A percentile compares a stretch with the other conserved stretches of the same genome.
phyloP scores from a whole-genome alignment of 2,888 invertebrate species.

The Steinernema hermaphroditum region DNA sequence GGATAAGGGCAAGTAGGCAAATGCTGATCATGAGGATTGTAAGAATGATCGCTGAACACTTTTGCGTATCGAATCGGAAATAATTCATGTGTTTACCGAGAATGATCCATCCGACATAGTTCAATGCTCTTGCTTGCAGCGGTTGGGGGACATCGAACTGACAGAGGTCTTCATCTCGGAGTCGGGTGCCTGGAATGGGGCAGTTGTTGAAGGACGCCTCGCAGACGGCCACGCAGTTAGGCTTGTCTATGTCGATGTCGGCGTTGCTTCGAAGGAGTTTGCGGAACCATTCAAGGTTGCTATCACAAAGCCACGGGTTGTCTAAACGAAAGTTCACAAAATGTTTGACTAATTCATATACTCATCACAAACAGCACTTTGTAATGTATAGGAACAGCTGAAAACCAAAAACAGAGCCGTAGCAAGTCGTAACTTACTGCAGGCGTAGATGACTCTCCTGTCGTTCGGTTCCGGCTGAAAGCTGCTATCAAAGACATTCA shows the following conservation, averaged over 20 bases:
- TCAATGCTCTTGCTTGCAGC: conserved; percentile 56
- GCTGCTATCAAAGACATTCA: conserved; percentile 57
- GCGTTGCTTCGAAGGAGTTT: conserved; percentile 62
- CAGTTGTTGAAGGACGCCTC: conserved; percentile 57
- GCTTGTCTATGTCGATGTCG: conserved; percentile 57
- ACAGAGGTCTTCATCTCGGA: conserved; percentile 61
- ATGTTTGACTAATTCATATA: not conserved
- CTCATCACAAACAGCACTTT: no score
- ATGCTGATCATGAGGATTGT: conserved; percentile 63
- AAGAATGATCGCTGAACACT: conserved; percentile 65
- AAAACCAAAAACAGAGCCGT: no score
- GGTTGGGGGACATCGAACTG: conserved; percentile 56
- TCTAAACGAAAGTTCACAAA: conserved; percentile 43
- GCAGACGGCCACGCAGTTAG: conserved; percentile 62
- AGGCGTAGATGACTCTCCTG: conserved; percentile 64
- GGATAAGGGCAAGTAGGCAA: conserved; percentile 63
- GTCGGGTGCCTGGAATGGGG: conserved; percentile 61
- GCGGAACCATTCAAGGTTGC: conserved; percentile 64
- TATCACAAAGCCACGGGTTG: conserved; percentile 66
- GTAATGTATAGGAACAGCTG: no score
- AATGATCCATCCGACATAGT: conserved; percentile 66
- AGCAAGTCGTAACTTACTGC: no score
- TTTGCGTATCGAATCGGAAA: not conserved
- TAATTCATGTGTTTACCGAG: conserved; percentile 48
- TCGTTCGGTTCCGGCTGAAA: conserved; percentile 62